phyloP scores from a whole-genome alignment of 2,888 invertebrate genomes.

The Diplazon laetatorius region DNA sequence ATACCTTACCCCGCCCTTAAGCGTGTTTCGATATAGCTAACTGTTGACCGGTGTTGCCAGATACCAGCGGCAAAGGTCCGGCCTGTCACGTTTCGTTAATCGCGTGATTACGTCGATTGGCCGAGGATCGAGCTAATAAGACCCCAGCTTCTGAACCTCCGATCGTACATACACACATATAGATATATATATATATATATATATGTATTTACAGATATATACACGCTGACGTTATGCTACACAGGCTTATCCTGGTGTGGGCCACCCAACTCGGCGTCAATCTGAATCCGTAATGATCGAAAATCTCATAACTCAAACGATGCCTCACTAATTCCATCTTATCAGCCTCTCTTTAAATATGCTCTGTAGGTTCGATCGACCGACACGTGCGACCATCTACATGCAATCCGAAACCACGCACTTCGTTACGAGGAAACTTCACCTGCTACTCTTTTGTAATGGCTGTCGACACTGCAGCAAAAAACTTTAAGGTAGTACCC shows the following conservation, averaged over 20 bases:
- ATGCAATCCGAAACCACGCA: conserved; percentile 4
- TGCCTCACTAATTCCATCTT: conserved; percentile 2
- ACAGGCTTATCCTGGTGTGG: background rate
- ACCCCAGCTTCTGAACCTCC: conserved; percentile 38
- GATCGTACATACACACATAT: background rate
- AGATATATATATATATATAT: conserved; percentile 10
- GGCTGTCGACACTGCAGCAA: background rate
- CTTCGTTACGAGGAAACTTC: conserved; percentile 2
- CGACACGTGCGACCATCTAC: background rate
- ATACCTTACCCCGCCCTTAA: conserved; percentile 79
- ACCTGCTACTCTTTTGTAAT: conserved; percentile 14
- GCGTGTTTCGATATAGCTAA: conserved; percentile 63
- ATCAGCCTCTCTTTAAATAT: background rate
- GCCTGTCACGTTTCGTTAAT: conserved; percentile 79
- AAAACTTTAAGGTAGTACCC: too few species aligned
- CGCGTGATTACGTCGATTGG: conserved; percentile 68
- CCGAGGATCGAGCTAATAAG: conserved; percentile 55
- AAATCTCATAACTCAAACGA: background rate
- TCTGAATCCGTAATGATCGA: conserved; percentile 1
- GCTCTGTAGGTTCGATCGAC: conserved; percentile 7
- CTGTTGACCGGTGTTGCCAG: conserved; percentile 30
- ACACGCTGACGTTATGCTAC: background rate
- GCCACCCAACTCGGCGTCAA: conserved; percentile 3
- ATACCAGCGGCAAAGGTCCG: conserved; percentile 51
- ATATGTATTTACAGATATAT: too few species aligned